Base-by-base conservation (phyloP, 1,140 invertebrate species). In the Stegodyphus mimosarum region DNA sequence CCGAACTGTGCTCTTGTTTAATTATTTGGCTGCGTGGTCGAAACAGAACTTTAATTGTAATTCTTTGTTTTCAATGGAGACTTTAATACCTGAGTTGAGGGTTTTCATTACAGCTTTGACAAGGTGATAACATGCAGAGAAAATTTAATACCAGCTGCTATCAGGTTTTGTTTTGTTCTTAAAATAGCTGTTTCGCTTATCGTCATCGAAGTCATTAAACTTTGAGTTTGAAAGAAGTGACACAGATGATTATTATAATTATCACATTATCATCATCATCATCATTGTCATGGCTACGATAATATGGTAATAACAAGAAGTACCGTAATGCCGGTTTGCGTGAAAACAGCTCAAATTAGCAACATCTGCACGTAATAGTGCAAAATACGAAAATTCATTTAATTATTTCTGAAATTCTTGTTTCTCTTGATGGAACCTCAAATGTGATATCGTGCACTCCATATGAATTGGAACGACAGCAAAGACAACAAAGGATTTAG, bases 211-310 rank as follows among this genome's bases (percentile, higher is more conserved):
- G 72, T 60, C 75, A 77, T 77, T 77, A 77, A 77, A 77, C 63
- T 77, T 52, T 15, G 33, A 67, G 60, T 66, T 77, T 77, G 7
- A 77, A 77, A 77, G 75, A 77, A 77, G 75, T 77, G 75, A 77
- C 75, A 77, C 75, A 64, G 75, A 77, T 66, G 33, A 77, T 77
- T 64, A 67, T 67, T 77, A 77, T 77, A 77, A 77, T 77, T 77
- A 77, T 77, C 75, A 77, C n/a, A 33, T 33, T 53, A 67, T 77
- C 64, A 33, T 33, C 33, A 33, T 33, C 33, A 33, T 33, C 33
- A 64, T 77, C 55, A 77, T 17, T 63, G 67, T 64, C 55, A 53
- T 60, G 18, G 11, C 7, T 63, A n/a, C 63, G 63, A 66, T 50
- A 77, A 77, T 77, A 67, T 67, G 75, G 64, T 77, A 77, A 77